phyloP scores from a whole-genome alignment of 2,888 invertebrate species.

The Phengaris alcon region DNA sequence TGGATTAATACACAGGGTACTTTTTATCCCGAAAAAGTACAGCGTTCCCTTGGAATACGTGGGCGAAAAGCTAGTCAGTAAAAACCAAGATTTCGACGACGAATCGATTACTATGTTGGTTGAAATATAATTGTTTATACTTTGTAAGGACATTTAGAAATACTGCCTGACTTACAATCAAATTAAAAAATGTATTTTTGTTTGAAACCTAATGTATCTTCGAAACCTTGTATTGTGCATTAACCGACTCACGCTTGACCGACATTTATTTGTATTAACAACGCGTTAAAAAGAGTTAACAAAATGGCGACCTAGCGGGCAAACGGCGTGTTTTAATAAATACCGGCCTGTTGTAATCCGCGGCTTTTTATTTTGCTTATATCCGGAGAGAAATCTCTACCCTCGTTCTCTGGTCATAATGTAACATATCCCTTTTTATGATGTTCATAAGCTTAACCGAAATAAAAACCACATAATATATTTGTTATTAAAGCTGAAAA shows the following conservation, averaged over 20 bases:
- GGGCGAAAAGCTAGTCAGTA: no score
- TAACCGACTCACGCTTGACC: background rate
- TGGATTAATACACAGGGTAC: no score
- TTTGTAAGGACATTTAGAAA: no score
- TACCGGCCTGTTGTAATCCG: constrained; percentile 21
- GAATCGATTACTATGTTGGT: no score
- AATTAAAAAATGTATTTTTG: no score
- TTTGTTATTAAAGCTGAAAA: constrained; percentile 6
- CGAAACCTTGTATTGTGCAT: background rate
- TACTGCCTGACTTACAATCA: no score
- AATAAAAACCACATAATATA: constrained; percentile 32
- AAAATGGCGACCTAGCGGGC: background rate
- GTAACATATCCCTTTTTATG: constrained; percentile 32
- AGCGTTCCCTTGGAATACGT: no score
- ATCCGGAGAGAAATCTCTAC: background rate
- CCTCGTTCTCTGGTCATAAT: constrained; percentile 28
- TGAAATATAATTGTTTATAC: no score
- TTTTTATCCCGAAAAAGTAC: no score
- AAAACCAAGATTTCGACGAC: no score
- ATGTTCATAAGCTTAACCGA: constrained; percentile 32
- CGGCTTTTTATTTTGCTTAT: constrained; percentile 23
- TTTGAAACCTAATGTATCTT: no score
- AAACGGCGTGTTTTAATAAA: constrained; percentile 4
- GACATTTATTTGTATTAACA: background rate
- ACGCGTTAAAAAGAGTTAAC: background rate